Evolutionary conservation across 2,888 invertebrate species (phyloP), one percentile per base, ranked within the genome.

Genomic region (Chymomyza fuscimana): DNA sequence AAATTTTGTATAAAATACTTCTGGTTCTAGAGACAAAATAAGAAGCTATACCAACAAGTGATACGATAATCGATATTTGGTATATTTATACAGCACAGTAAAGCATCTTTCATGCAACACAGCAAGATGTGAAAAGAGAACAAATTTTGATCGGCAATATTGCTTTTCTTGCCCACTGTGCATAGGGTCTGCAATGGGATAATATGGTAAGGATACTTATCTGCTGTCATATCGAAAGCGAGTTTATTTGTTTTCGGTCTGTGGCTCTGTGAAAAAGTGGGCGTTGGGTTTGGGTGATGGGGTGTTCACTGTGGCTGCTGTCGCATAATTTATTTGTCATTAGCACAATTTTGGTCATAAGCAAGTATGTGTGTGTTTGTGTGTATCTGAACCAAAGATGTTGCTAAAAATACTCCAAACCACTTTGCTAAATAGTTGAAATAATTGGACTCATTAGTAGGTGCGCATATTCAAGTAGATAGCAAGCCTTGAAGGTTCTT

Each of bases 291-390:
- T 60, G 51, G 54, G 69, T n/a, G 40, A 40, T 29, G 51, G 72
- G 71, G 71, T 73, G 69, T 78, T 80, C 80, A 80, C 72, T 85
- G 82, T 67, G 74, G 74, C 73, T 79, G 82, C 74, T 86, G 81
- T 71, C 77, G 82, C 81, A 84, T 84, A 86, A 84, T 87, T 87
- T 84, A 87, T 84, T 84, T 84, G 87, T 84, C 83, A 87, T 84
- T 84, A 87, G 87, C 83, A 81, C 73, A 85, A 84, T 84, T 87
- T 81, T 46, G 40, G 40, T 10, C 40, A 12, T 46, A 2, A 12
- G 40, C 4, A 46, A 82, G 82, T 81, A 70, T 51, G 62, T 58
- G 19, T 59, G 67, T 70, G 63, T 50, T 5, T 63, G 51, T 56
- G 12, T 67, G 67, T 66, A 9, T 19, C 12, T 10, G 12, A 12